Evolutionary conservation across 2,888 invertebrate species (phyloP), one percentile per base, ranked within the genome.

Genomic region (Aleiodes testaceus): DNA sequence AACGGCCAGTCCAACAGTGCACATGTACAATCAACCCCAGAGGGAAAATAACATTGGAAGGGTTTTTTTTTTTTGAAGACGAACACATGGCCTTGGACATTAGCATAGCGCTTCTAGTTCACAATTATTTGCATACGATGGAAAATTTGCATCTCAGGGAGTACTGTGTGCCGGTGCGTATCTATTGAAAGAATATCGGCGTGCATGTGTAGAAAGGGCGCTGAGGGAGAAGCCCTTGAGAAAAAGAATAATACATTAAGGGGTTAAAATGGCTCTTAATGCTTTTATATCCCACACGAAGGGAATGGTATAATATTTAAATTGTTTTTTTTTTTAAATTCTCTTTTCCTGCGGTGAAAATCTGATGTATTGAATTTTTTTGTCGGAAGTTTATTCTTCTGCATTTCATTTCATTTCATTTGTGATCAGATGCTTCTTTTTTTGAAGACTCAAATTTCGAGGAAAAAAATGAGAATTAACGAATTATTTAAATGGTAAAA

Each of bases 171-270:
- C 18, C 30, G 26, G 36, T 49, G 36, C 36, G 16, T 79, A 77
- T 79, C 79, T 81, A 83, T 82, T 82, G 81, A 82, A 82, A 78
- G 81, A 80, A 75, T 82, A 79, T 78, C 75, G 75, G 74, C 72
- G 74, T 66, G 73, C 44, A 64, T 64, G 36, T 36, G 36, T 36
- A 11, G 7, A 52, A 63, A 63, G 69, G 50, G 45, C n/a, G 44
- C 44, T 22, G 36, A 61, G 49, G 65, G 69, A 65, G 70, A 70
- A 74, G 77, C 77, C 74, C 75, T 72, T 78, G 74, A 79, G 74
- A 78, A 73, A 75, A 78, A 80, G 82, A 86, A 87, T 86, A 87
- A 87, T 86, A 86, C 82, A 86, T 87, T 86, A 86, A 84, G 82
- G 85, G 82, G 80, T 79, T 80, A 84, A 86, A 85, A 86, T 81